Evolutionary conservation across 2,797 vertebrate species (phyloP), one percentile per base, ranked within the genome.

Genomic region (Platyrinchus mystaceus): DNA sequence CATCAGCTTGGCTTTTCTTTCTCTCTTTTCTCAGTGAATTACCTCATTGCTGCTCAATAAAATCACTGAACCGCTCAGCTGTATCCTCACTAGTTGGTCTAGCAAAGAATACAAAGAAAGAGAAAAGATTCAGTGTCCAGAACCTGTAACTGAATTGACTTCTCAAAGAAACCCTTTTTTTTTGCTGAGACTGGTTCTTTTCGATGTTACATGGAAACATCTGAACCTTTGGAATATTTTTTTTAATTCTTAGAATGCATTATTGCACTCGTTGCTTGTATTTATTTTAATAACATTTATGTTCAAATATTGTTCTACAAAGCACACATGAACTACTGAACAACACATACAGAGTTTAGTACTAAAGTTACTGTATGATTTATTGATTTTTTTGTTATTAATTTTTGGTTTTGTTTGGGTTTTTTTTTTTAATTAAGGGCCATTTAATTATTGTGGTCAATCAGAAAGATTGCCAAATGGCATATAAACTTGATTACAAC

Each of bases 31-130:
- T 76, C 18, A 4, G 9, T 86, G 93, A 86, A 69, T 91, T 93
- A 70, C 76, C 66, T 91, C 79, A 88, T 28, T 88, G 58, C 69
- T 91, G 49, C 77, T 93, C 76, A 73, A 6, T 94, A 75, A 93
- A 90, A 84, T 86, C 83, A 52, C 2, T 1, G 73, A 81, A 66
- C 76, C 3, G 1, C 55, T 91, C 69, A 84, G 28, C 87, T 88
- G 46, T 75, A 30, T 88, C 62, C 58, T 91, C 73, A 20, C 46
- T 88, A 34, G 49, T 27, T 66, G 46, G 36, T 85, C 66, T 86
- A 75, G 69, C 49, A 90, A 62, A 74, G 62, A 83, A 56, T 53
- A 71, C 68, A 93, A 63, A 91, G 53, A 56, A 53, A 46, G 49
- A 88, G 8, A 77, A 91, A 91, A 85, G 83, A 84, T 81, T 58